Percentiles rank a stretch among this genome's conserved stretches.
phyloP scores from a whole-genome alignment of 1,140 invertebrate genomes.

The Drosophila saltans region DNA sequence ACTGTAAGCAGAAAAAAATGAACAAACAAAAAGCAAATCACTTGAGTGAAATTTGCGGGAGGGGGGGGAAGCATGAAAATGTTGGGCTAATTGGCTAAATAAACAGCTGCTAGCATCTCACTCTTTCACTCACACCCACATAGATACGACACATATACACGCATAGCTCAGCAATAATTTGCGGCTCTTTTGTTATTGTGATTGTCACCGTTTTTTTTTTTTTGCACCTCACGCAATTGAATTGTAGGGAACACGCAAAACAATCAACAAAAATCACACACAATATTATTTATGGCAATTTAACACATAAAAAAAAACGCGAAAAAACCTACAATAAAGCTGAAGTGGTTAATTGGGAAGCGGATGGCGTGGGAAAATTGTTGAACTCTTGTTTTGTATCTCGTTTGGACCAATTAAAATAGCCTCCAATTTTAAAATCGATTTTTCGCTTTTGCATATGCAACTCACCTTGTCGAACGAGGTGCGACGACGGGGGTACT shows the following conservation, averaged over 20 bases:
- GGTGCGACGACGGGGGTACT: neutral
- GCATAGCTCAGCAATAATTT: conserved; percentile 29
- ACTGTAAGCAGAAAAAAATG: neutral
- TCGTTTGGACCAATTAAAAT: conserved; percentile 12
- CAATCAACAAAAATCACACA: conserved; percentile 43
- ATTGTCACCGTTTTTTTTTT: neutral
- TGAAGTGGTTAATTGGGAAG: conserved; percentile 9
- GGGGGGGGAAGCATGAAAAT: no score
- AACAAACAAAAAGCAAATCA: neutral
- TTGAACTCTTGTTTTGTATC: conserved; percentile 35
- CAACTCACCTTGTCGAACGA: conserved; percentile 33
- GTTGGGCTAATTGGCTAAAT: conserved; percentile 47
- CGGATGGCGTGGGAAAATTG: conserved; percentile 3
- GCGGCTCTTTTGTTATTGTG: conserved; percentile 29
- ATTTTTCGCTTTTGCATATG: conserved; percentile 54
- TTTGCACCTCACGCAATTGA: conserved; percentile 60
- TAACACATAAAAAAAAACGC: conserved; percentile 42
- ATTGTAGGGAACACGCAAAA: conserved; percentile 62
- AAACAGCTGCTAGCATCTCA: conserved; percentile 54
- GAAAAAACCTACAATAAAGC: conserved; percentile 32
- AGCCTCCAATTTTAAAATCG: conserved; percentile 38
- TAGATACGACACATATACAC: conserved; percentile 7
- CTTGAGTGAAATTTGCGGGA: neutral
- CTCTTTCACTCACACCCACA: conserved; percentile 5
- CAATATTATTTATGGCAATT: conserved; percentile 45